Base-by-base conservation (phyloP, 2,888 invertebrate species). In the Drosophila merina region DNA sequence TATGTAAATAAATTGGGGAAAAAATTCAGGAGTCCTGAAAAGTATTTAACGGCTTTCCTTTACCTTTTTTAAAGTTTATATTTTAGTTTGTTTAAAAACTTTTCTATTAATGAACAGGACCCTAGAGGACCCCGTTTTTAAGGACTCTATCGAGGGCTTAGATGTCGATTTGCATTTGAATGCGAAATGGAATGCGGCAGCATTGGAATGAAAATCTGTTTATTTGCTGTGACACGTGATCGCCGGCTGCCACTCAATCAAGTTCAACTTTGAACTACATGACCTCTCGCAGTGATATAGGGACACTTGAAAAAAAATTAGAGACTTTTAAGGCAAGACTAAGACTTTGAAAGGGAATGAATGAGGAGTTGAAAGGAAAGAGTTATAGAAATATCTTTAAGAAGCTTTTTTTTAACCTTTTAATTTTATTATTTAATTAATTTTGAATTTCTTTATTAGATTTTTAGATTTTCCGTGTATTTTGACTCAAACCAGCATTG, bases 171-270 rank as follows among this genome's bases (percentile, higher is more conserved):
- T 62, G 57, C 48, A 54, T 47, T 57, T n/a, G 42, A 28, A 44
- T 44, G 26, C 28, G 40, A 47, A 48, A 31, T 44, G 10, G 49
- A 57, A 50, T 54, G 40, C 14, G 50, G 49, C 45, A n/a, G 49
- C 45, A n/a, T 20, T 25, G 51, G 28, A 52, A 69, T 56, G 67
- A 52, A 70, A 69, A 69, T 70, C 71, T 70, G 69, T 69, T 70
- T 69, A 72, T 62, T 52, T 72, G 48, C 63, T 52, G 40, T 25
- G 40, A 52, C 49, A 52, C 71, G 52, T 55, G 59, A 59, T 54
- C 60, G 60, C 56, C 40, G 49, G 44, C 49, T 54, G 69, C 49
- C 54, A 69, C 71, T 69, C 71, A 72, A 72, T 63, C 64, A 72
- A 45, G 64, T 57, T 57, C 57, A 57, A 72, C 60, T 69, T 59